A percentile compares a stretch with the other conserved stretches of the same genome.
These are phyloP conservation scores for Erythrocercus mccallii DNA, from an alignment of 2,113 vertebrate genomes.

Conservation along the genomic window DNA sequence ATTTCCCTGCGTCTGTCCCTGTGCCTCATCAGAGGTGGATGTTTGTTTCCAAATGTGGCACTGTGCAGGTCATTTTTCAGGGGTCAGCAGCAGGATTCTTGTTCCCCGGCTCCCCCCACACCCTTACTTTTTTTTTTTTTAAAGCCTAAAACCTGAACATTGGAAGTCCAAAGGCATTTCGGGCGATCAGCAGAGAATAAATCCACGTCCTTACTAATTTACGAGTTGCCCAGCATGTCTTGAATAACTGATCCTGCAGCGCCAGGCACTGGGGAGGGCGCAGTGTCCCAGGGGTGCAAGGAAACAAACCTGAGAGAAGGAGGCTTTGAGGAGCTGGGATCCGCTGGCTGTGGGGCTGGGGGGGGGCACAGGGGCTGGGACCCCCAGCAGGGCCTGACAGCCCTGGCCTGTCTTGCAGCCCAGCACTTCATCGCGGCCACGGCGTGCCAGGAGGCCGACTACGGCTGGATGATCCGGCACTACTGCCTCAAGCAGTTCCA, in stretches of 20 bases:
- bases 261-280: not conserved
- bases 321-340: not conserved
- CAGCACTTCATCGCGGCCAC: constrained; percentile 60
- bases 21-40: accelerated
- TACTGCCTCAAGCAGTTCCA: constrained; percentile 82
- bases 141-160: accelerated
- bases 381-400: not conserved
- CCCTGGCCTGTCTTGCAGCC: constrained; percentile 41
- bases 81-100: not conserved
- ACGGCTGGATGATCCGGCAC: constrained; percentile 77
- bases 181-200: not conserved
- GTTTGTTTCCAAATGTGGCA: not conserved
- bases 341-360: accelerated
- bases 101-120: not conserved
- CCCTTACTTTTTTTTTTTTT: not conserved
- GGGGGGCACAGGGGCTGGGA: not conserved
- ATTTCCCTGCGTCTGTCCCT: not conserved
- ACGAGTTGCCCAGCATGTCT: not conserved
- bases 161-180: not conserved
- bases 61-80: not conserved
- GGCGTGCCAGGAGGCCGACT: constrained; percentile 74
- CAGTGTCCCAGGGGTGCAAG: not conserved
- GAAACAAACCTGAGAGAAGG: not conserved
- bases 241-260: not conserved
- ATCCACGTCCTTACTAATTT: not conserved